phyloP scores from a whole-genome alignment of 2,797 vertebrate species.

The Phylloscopus collybita region DNA sequence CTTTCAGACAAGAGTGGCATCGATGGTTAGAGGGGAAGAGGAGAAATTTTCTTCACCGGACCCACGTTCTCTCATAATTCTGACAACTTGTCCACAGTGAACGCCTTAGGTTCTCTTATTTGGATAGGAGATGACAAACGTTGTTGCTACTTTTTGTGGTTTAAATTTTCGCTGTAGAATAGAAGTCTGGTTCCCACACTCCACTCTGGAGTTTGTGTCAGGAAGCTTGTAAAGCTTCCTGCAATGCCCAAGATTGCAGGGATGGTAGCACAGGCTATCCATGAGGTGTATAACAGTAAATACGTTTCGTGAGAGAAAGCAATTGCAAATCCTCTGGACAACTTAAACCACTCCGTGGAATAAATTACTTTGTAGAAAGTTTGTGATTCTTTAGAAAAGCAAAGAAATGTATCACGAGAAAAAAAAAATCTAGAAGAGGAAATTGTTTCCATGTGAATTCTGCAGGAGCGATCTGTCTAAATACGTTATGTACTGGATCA shows the following conservation, averaged over 20 bases:
- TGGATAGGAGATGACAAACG: not conserved
- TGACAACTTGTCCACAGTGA: not conserved
- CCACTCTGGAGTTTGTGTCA: not conserved
- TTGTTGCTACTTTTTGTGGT: not conserved
- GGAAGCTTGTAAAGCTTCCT: not conserved
- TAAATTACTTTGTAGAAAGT: not conserved
- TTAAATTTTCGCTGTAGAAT: not conserved
- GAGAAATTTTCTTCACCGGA: not conserved
- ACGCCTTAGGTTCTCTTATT: not conserved
- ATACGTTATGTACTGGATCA: no score
- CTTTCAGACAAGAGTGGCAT: not conserved
- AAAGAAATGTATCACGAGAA: not conserved
- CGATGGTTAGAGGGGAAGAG: not conserved
- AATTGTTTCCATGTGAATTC: not conserved
- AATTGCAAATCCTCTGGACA: not conserved
- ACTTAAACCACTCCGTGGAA: not conserved
- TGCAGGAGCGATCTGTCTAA: not conserved
- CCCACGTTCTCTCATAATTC: not conserved
- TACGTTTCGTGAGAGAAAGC: not conserved
- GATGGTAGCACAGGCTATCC: not conserved
- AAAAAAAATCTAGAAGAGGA: not conserved
- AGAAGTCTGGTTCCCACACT: not conserved
- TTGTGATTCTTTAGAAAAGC: not conserved
- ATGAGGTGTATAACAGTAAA: rapidly evolving
- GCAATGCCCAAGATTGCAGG: not conserved